A percentile compares a stretch with the other conserved stretches of the same genome.
These are phyloP conservation scores for Poeciliopsis infans DNA, from an alignment of 2,797 vertebrate species.

Conservation along the genomic window DNA sequence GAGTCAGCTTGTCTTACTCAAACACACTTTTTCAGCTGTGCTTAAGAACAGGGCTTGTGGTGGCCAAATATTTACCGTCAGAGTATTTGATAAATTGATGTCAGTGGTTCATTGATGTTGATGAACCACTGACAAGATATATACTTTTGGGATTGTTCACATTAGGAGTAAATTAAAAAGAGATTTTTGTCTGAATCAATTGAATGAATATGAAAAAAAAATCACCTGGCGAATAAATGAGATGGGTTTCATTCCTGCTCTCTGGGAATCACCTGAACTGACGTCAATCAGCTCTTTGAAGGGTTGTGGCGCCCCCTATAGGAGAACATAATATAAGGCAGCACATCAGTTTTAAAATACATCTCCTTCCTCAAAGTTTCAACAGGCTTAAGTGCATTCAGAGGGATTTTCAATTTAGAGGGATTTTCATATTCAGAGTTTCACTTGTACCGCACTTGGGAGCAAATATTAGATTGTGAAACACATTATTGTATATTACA, in stretches of 20 bases:
- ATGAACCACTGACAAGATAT: background rate
- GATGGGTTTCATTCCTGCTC: slow-evolving; percentile 65
- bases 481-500: background rate
- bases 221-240: slow-evolving; percentile 78
- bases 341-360: background rate
- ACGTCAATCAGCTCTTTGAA: slow-evolving; percentile 64
- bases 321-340: background rate
- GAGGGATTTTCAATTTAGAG: background rate
- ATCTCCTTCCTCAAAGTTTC: background rate
- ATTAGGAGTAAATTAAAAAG: background rate
- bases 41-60: background rate
- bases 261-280: slow-evolving; percentile 64
- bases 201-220: background rate
- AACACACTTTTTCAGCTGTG: background rate
- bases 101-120: too few relatives aligned
- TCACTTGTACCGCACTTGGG: background rate
- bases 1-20: background rate
- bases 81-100: background rate
- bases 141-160: background rate
- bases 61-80: background rate
- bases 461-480: background rate
- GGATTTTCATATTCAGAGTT: background rate
- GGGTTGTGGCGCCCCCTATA: slow-evolving; percentile 56
- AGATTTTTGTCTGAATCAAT: background rate
- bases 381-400: background rate